Evolutionary conservation across 2,797 vertebrate species (phyloP), one percentile per base, ranked within the genome.

Genomic region (Myotis planiceps): DNA sequence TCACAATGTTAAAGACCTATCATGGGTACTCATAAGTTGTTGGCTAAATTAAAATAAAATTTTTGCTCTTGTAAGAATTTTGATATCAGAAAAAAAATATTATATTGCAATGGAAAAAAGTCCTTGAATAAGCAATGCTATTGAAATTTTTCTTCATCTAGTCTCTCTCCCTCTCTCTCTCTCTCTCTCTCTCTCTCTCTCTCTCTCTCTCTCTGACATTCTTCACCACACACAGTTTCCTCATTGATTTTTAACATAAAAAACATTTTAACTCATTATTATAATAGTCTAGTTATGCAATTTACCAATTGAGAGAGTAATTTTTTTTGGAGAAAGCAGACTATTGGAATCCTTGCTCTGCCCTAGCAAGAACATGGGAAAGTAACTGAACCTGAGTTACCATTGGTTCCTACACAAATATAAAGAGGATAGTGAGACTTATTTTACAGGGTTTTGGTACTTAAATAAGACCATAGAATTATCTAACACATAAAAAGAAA

Each of bases 221-320:
- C 29, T 93, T 96, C 13, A 85, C 27, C 7, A 66, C n/a, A 85
- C 1, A 53, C 2, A 53, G 3, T 83, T 82, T 91, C 49, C 18
- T 92, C 27, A 37, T 3, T 94, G 47, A 94, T 89, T 91, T 82
- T 96, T 85, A 92, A 76, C 27, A 89, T 15, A 66, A 58, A 93
- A 93, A 55, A 42, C 68, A 88, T 92, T 94, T 23, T 45, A 88
- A 88, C 39, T 29, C 16, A 32, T 76, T 69, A 55, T 76, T 76
- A 60, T 63, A 84, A 63, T 84, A 23, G 21, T 78, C 25, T 76
- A 74, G 6, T 60, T 53, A 71, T 9, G 79, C 5, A 2, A 60
- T 78, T 75, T 76, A 16, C 4, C 71, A 19, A 10, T 29, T 14
- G 19, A 60, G 21, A 42, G 9, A 65, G 1, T 37, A 32, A n/a